Evolutionary conservation across 2,113 vertebrate genomes (phyloP).

Genomic region (Oryzias woworae): DNA sequence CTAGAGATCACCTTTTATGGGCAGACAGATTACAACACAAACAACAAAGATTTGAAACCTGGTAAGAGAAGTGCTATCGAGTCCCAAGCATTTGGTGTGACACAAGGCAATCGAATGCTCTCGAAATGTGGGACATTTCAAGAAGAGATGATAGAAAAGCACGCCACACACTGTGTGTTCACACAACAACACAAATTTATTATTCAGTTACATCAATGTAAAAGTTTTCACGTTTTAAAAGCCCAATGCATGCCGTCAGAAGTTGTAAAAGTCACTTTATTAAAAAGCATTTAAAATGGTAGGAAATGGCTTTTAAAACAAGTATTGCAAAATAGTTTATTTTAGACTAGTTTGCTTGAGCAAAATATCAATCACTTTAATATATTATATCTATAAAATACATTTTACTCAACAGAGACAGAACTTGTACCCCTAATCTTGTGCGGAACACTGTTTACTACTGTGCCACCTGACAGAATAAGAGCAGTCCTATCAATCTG

Average conservation of each 20-base stretch:
- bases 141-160: slow-evolving; percentile 13
- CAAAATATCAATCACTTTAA: too few species aligned
- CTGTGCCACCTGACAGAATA: slow-evolving; percentile 55
- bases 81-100: slow-evolving; percentile 17
- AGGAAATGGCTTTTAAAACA: too few species aligned
- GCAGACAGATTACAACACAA: background rate
- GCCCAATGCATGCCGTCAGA: too few species aligned
- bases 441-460: background rate
- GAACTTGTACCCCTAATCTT: slow-evolving; percentile 7
- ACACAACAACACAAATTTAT: background rate
- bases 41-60: too few species aligned
- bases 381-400: background rate
- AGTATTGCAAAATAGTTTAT: too few species aligned
- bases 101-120: slow-evolving; percentile 2
- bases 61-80: background rate
- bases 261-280: too few species aligned
- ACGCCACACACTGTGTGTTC: background rate
- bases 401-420: background rate
- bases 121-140: slow-evolving; percentile 11
- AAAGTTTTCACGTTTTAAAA: too few species aligned
- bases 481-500: slow-evolving; percentile 47
- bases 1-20: background rate
- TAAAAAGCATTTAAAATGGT: too few species aligned
- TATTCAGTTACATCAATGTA: background rate
- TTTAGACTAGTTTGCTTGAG: too few species aligned